Evolutionary conservation across 1,140 invertebrate species (phyloP).

Genomic region (Brachionus asplanchnoidis): DNA sequence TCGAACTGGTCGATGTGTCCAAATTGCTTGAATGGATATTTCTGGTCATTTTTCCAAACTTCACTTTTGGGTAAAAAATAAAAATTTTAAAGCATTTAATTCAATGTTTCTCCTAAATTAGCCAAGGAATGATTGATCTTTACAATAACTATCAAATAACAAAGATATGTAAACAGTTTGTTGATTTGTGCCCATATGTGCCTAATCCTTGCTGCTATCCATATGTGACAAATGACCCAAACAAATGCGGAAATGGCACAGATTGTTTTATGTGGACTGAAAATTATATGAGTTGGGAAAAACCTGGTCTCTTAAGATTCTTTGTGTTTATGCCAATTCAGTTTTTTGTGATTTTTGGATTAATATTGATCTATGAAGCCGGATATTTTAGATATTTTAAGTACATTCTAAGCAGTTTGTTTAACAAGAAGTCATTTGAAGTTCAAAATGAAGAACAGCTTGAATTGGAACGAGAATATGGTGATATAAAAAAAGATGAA

Average conservation of each 20-base stretch:
- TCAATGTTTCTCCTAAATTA: background rate
- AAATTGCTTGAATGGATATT: constrained; percentile 52
- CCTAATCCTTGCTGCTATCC: constrained; percentile 30
- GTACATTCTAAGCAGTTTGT: background rate
- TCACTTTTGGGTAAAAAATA: constrained; percentile 48
- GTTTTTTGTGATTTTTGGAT: background rate
- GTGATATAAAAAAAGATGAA: constrained; percentile 33
- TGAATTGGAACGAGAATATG: background rate
- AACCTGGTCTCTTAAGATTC: constrained; percentile 33
- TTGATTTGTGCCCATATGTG: background rate
- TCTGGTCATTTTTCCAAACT: constrained; percentile 53
- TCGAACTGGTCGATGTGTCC: constrained; percentile 46
- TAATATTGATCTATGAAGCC: constrained; percentile 2
- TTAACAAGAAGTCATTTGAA: background rate
- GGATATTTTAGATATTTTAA: constrained; percentile 16
- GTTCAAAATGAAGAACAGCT: background rate
- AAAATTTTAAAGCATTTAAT: background rate
- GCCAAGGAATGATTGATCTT: constrained; percentile 1
- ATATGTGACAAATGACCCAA: background rate
- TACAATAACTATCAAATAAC: constrained; percentile 4
- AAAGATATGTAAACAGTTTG: background rate
- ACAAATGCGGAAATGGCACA: background rate
- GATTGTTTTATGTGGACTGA: constrained; percentile 14
- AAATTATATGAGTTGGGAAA: constrained; percentile 39
- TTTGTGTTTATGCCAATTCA: constrained; percentile 24